Percentiles rank a stretch among this genome's conserved stretches.
These are phyloP conservation scores for Tyrannus savana DNA, from an alignment of 2,113 vertebrate genomes.

Conservation along the genomic window DNA sequence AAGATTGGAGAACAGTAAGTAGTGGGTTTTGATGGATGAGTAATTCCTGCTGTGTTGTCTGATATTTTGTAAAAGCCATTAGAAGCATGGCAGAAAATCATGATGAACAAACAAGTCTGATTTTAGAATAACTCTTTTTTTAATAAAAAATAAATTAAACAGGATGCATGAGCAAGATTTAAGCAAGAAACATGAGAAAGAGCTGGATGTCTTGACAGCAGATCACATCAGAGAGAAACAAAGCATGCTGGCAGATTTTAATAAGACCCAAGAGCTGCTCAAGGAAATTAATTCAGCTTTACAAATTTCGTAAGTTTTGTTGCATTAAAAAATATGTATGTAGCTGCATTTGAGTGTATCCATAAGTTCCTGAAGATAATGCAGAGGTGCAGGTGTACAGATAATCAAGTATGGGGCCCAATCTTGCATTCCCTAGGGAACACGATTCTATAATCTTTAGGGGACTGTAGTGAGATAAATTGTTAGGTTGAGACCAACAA, in stretches of 20 bases:
- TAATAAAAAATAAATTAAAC: constrained; percentile 82
- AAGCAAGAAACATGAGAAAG: constrained; percentile 93
- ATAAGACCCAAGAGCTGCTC: constrained; percentile 97
- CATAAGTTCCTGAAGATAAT: neutral
- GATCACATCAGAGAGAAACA: constrained; percentile 94
- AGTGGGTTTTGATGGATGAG: constrained; percentile 24
- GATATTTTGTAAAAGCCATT: constrained; percentile 30
- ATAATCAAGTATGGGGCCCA: neutral
- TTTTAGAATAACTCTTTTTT: constrained; percentile 77
- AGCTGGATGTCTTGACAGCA: constrained; percentile 87
- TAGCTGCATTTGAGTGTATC: constrained; percentile 45
- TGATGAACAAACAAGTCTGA: constrained; percentile 54
- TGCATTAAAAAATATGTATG: constrained; percentile 55
- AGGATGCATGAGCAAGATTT: constrained; percentile 97
- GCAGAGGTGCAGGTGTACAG: neutral
- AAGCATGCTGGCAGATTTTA: constrained; percentile 98
- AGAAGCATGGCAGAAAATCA: constrained; percentile 65
- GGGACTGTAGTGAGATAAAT: neutral
- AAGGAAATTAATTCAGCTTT: constrained; percentile 99
- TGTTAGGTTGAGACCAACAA: neutral
- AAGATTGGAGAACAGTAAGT: constrained; percentile 52
- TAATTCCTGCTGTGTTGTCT: constrained; percentile 37
- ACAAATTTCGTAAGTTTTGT: constrained; percentile 92
- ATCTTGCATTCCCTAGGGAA: neutral
- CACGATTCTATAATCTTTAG: neutral